Evolutionary conservation across 1,140 invertebrate species (phyloP), one percentile per base, ranked within the genome.

Genomic region (Brachionus manjavacas): DNA sequence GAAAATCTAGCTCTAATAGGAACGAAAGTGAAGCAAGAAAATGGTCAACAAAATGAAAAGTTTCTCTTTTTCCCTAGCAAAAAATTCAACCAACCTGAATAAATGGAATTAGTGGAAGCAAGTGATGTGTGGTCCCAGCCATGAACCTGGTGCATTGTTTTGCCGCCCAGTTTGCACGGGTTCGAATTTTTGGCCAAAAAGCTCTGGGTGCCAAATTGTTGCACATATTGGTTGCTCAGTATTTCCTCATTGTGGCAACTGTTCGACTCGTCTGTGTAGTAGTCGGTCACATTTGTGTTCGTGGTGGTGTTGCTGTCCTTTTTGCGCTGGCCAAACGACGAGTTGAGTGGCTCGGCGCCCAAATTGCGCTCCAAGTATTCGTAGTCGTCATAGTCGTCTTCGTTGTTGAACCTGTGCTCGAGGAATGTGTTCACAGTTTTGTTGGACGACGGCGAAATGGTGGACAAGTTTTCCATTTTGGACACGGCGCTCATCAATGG

Each of bases 351-450:
- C 28, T 81, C 79, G 35, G 79, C 79, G 12, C 79, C 79, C 12
- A 81, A 14, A 39, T 81, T 81, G n/a, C 79, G 79, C 52, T 81
- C 79, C 39, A 81, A 68, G 64, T 81, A 81, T 14, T 81, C 79
- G 43, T 81, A 81, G 31, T 81, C 79, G 43, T 81, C 79, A 12
- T 64, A 81, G n/a, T 81, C 79, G n/a, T 64, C 52, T 20, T 81
- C 20, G 28, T 81, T 60, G 39, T 31, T 20, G 20, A 16, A 72
- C 52, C 72, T 23, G 4, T 76, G 11, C 9, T 46, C 39, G 11
- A 76, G 31, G n/a, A 35, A 76, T 11, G 16, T 76, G 52, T 81
- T 81, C 4, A 81, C 25, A n/a, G 52, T 60, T 46, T 81, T 60
- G 41, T n/a, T 76, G 41, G 72, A 76, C 11, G 52, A 41, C 16